Conservation (phyloP, 2,113 vertebrate species). For the Dipodomys ordii region DNA sequence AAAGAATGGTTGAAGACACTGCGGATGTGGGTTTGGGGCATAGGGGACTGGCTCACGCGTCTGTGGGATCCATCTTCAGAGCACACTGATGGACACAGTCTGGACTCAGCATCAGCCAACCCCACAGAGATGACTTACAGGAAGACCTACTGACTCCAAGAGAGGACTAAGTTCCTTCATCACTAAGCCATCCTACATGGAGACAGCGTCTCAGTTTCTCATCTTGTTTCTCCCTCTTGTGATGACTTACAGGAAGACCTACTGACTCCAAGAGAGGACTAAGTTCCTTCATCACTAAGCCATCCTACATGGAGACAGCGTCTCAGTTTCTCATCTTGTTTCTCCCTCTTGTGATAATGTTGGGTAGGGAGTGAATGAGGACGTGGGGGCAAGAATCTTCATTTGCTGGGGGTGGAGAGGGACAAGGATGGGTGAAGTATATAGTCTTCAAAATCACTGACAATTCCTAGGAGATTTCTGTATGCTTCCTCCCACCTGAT, state of each 20-base stretch:
- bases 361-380: background rate
- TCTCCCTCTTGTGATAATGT: background rate
- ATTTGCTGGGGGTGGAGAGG: background rate
- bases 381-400: background rate
- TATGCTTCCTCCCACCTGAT: background rate
- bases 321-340: background rate
- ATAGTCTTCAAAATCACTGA: background rate
- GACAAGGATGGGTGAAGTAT: background rate
- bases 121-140: background rate
- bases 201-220: background rate
- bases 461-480: background rate
- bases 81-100: background rate
- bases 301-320: background rate
- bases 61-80: background rate
- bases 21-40: background rate
- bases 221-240: background rate
- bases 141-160: background rate
- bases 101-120: background rate
- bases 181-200: background rate
- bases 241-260: background rate
- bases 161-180: background rate
- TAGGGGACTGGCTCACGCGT: background rate
- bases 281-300: background rate
- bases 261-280: slow-evolving; percentile 1
- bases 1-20: background rate